Evolutionary conservation across 2,113 vertebrate genomes (phyloP).

Genomic region (Sciurus niger): DNA sequence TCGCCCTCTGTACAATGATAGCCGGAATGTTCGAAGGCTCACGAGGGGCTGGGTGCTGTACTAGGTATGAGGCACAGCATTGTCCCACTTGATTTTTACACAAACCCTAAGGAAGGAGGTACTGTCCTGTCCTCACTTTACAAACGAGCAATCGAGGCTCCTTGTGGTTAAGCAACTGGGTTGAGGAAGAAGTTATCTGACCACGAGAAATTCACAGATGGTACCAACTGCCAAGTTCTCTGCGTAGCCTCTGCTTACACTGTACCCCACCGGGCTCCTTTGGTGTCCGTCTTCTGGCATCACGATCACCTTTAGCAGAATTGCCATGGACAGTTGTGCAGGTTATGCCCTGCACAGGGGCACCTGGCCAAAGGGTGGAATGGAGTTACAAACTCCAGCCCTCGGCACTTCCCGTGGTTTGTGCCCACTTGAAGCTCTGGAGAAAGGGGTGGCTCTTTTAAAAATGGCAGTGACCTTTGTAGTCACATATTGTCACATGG

Average conservation of each 20-base stretch:
- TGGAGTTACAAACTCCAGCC: not conserved
- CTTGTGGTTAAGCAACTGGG: not conserved
- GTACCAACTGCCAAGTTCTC: not conserved
- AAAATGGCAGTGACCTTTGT: not conserved
- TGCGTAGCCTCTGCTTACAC: not conserved
- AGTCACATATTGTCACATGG: not conserved
- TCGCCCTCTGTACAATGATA: not conserved
- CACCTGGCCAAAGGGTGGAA: not conserved
- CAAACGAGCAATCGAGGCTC: not conserved
- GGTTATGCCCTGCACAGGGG: not conserved
- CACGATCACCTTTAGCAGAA: not conserved
- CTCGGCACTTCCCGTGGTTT: not conserved
- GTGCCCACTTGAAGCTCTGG: not conserved
- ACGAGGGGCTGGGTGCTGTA: not conserved
- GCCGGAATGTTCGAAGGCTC: not conserved
- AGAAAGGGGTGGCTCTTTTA: not conserved
- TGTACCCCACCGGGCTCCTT: not conserved
- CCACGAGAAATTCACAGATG: not conserved
- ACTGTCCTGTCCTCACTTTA: not conserved
- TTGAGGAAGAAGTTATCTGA: not conserved
- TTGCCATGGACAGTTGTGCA: not conserved
- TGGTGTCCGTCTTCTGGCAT: not conserved
- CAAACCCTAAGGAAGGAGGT: not conserved
- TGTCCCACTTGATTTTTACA: not conserved
- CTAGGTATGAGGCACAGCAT: not conserved